Conservation (phyloP, 2,797 vertebrate species). For the Halcyon chelicuti region DNA sequence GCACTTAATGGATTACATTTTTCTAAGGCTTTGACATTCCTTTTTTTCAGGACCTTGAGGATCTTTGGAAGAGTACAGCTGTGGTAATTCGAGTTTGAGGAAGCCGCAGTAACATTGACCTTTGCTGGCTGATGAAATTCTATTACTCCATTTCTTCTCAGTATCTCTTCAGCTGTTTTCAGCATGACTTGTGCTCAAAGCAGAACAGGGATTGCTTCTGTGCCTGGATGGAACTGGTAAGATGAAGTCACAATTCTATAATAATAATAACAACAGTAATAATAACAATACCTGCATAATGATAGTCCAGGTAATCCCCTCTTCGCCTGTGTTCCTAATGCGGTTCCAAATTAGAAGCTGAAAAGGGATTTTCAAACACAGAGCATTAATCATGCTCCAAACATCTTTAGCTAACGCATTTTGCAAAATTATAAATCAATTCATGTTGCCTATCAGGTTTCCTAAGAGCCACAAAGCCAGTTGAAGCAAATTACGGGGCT, state of each 20-base stretch:
- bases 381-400: background rate
- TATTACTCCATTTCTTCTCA: background rate
- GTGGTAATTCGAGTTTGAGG: background rate
- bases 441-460: background rate
- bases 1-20: background rate
- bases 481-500: background rate
- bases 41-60: background rate
- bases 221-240: background rate
- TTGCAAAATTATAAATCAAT: background rate
- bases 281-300: background rate
- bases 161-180: background rate
- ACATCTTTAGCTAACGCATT: background rate
- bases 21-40: background rate
- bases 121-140: background rate
- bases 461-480: background rate
- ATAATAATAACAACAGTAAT: background rate
- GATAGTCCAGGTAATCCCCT: background rate
- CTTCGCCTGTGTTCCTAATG: background rate
- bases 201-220: background rate
- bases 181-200: accelerated
- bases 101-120: background rate
- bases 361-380: background rate
- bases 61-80: background rate
- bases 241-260: background rate
- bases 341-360: background rate